Evolutionary conservation across 2,797 vertebrate species (phyloP), one percentile per base, ranked within the genome.

Genomic region (Mastacembelus armatus): DNA sequence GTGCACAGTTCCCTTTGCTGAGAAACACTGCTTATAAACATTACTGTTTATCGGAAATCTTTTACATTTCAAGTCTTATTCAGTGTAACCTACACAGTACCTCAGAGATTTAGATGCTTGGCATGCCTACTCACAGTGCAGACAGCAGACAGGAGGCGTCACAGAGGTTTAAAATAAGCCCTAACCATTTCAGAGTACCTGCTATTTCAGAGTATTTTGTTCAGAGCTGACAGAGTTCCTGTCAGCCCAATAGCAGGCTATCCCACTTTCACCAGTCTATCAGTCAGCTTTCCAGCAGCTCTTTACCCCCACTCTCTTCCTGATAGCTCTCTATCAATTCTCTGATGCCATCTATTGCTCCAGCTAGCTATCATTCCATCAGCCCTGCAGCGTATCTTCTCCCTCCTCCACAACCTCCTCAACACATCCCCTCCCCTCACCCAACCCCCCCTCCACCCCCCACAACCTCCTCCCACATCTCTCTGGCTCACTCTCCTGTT

Each of bases 311-410:
- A 32, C 70, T 69, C 52, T 60, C 76, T 39, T 35, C 63, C 70
- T 85, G 85, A 88, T 79, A 74, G 84, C 78, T 72, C 76, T 85
- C 78, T 61, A 78, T 89, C 87, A 85, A 50, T 74, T 61, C 77
- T 68, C 77, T 72, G 81, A 85, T 85, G 78, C 61, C 77, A 84
- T 88, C 83, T 80, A 49, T 61, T 71, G 57, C 71, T 74, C 38
- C 78, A 65, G 50, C 64, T 50, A 58, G 74, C 71, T 83, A 83
- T 88, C 80, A 59, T 55, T 69, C 82, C 67, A 79, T 86, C 84
- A 77, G 47, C 84, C 83, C 61, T 26, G 60, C 68, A 64, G 78
- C 54, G 3, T 15, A 61, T 63, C 62, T 51, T 39, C 58, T 64
- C 69, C 63, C 35, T 60, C 58, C 60, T 55, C 72, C 58, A 57